Conservation (phyloP, 2,888 invertebrate genomes). For the Girardia tigrina region DNA sequence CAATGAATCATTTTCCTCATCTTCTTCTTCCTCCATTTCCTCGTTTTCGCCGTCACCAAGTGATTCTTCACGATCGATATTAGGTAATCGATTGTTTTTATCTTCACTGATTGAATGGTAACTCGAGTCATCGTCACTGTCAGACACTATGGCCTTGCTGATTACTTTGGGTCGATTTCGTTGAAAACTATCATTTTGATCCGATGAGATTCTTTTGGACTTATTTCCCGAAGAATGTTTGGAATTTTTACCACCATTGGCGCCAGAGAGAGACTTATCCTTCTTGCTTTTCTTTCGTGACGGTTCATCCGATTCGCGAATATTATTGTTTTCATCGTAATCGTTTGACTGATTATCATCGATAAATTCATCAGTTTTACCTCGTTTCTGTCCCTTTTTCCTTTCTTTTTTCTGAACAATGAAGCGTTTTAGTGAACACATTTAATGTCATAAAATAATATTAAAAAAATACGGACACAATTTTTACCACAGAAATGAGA, state of each 20-base stretch:
- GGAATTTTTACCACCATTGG: neutral
- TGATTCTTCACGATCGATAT: too few species aligned
- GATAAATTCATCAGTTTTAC: constrained; percentile 7
- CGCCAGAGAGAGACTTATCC: too few species aligned
- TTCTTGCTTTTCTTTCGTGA: neutral
- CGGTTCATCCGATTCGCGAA: neutral
- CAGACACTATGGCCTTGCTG: neutral
- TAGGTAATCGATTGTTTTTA: too few species aligned
- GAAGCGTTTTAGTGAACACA: too few species aligned
- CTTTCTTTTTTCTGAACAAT: constrained; percentile 2
- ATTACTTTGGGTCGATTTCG: neutral
- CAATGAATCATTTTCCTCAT: neutral
- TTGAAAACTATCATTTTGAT: neutral
- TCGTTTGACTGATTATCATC: neutral
- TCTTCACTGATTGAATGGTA: neutral
- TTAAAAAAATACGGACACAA: too few species aligned
- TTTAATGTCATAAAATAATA: too few species aligned
- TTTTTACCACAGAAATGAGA: too few species aligned
- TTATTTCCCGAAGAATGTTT: neutral
- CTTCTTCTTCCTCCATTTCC: neutral
- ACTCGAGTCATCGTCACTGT: neutral
- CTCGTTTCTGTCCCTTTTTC: neutral
- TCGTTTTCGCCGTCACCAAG: too few species aligned
- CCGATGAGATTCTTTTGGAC: neutral
- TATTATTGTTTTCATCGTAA: neutral